Conservation (phyloP, 2,113 vertebrate species). For the Connochaetes taurinus region DNA sequence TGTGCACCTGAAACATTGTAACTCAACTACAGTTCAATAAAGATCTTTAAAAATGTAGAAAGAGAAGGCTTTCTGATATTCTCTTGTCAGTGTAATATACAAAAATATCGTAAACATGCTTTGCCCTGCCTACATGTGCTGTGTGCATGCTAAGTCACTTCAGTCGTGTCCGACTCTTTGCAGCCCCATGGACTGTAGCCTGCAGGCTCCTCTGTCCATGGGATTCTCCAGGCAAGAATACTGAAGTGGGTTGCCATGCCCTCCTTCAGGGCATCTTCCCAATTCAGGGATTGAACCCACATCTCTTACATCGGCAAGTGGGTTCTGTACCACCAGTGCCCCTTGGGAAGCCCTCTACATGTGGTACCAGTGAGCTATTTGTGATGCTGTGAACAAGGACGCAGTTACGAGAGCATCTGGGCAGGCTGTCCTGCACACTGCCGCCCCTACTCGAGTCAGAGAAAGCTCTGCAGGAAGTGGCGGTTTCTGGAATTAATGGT, state of each 20-base stretch:
- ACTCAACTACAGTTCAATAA: background rate
- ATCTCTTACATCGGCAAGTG: background rate
- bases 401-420: fast-evolving
- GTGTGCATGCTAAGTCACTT: background rate
- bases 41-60: background rate
- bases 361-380: fast-evolving
- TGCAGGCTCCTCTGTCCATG: background rate
- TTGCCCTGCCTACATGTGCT: too few relatives aligned
- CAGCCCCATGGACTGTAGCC: background rate
- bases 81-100: background rate
- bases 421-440: background rate
- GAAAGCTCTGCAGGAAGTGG: too few relatives aligned
- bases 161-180: background rate
- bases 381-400: too few relatives aligned
- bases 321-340: background rate
- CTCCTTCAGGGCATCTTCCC: background rate
- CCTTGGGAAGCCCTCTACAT: background rate
- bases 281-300: background rate
- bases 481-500: background rate
- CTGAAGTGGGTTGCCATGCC: background rate
- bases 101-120: fast-evolving
- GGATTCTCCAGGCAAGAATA: background rate
- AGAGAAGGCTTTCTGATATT: background rate
- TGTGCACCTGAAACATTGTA: background rate
- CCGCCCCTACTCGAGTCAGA: fast-evolving